A percentile compares a stretch with the other conserved stretches of the same genome.
Evolutionary conservation across 2,113 vertebrate species (phyloP).

Genomic region (Apistogramma diplotaenia): DNA sequence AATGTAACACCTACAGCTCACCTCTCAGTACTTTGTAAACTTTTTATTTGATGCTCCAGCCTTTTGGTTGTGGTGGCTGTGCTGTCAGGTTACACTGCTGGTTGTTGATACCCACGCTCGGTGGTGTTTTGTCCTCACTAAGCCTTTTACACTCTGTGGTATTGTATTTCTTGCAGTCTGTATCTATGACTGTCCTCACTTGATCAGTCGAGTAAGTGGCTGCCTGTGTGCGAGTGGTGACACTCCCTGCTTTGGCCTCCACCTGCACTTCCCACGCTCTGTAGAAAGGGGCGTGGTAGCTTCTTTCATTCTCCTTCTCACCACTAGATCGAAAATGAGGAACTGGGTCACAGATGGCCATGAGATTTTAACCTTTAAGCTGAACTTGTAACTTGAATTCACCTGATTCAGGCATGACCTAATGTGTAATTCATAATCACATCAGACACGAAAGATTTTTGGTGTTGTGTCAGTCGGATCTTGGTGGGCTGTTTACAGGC

Average conservation of each 20-base stretch:
- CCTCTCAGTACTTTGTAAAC: background rate
- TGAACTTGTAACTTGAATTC: background rate
- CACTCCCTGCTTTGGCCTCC: slow-evolving; percentile 59
- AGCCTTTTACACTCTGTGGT: slow-evolving; percentile 43
- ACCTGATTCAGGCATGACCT: background rate
- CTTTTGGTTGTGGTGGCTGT: slow-evolving; percentile 7
- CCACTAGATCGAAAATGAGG: slow-evolving; percentile 52
- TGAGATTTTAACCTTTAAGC: slow-evolving; percentile 28
- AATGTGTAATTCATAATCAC: background rate
- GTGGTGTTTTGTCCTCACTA: slow-evolving; percentile 36
- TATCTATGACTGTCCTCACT: slow-evolving; percentile 44
- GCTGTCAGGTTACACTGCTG: slow-evolving; percentile 40
- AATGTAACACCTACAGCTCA: background rate
- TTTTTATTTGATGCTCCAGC: background rate
- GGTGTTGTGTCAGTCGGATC: background rate
- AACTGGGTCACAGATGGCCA: slow-evolving; percentile 54
- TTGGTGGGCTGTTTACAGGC: slow-evolving; percentile 18
- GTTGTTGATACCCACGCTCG: slow-evolving; percentile 35
- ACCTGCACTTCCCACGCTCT: slow-evolving; percentile 68
- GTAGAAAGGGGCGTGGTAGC: slow-evolving; percentile 45
- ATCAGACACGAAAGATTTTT: background rate
- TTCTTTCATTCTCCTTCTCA: background rate
- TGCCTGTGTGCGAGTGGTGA: slow-evolving; percentile 36
- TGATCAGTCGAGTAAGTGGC: slow-evolving; percentile 55
- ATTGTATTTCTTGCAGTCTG: slow-evolving; percentile 61